These are phyloP conservation scores for Polyergus mexicanus DNA, from an alignment of 1,140 invertebrate species.

Conservation along the genomic window DNA sequence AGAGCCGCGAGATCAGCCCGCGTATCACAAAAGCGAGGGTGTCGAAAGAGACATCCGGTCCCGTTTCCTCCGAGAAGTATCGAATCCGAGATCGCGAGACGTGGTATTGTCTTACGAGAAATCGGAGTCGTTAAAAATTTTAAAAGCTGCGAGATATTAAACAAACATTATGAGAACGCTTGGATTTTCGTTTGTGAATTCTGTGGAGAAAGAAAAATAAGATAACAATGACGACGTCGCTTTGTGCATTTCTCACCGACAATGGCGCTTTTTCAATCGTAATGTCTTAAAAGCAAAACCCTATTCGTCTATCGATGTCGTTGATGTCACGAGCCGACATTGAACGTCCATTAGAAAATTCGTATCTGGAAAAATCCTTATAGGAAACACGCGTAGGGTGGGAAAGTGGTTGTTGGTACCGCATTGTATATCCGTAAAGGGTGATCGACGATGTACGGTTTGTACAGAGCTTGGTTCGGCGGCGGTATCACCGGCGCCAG, in stretches of 20 bases:
- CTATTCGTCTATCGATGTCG: background rate
- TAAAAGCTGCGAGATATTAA: background rate
- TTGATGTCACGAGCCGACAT: background rate
- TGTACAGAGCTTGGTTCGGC: slow-evolving; percentile 90
- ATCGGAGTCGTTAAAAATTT: background rate
- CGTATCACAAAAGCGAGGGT: background rate
- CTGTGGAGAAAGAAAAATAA: background rate
- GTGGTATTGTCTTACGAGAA: background rate
- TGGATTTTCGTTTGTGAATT: background rate
- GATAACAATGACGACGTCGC: background rate
- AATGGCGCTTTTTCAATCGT: background rate
- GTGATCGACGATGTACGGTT: slow-evolving; percentile 82
- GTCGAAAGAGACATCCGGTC: background rate
- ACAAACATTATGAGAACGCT: background rate
- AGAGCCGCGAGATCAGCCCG: slow-evolving; percentile 40
- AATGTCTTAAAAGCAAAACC: background rate
- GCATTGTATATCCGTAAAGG: background rate
- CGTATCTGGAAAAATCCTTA: background rate
- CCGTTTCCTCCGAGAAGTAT: background rate
- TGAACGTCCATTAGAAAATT: background rate
- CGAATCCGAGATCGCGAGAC: background rate
- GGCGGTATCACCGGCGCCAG: slow-evolving; percentile 76
- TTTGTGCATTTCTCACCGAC: background rate
- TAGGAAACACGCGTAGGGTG: background rate
- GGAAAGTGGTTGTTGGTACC: background rate